Base-by-base conservation (phyloP, 2,797 vertebrate genomes). In the Peromyscus aztecus region DNA sequence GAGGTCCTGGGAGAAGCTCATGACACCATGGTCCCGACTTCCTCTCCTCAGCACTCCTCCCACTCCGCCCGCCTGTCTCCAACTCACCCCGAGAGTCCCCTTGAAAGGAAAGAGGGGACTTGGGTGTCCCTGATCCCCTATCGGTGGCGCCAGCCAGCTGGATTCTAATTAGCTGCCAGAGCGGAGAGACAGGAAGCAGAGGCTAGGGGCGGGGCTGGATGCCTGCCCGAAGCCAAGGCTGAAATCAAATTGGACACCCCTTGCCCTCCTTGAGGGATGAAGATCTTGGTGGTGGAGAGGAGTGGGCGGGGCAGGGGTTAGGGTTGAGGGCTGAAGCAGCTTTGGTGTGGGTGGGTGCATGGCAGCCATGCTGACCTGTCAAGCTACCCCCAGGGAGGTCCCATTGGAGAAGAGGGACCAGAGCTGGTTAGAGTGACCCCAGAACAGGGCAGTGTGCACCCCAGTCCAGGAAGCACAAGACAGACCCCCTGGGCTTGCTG, bases 141-240 rank as follows among this genome's bases (percentile, higher is more conserved):
- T 84, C 92, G 31, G 37, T 97, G 97, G 97, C 57, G 73, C 98
- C 98, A 98, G 97, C 90, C 87, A 76, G 96, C 96, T 87, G 81
- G 91, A 86, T 96, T 59, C 95, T 98, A 97, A 97, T 96, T 83
- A 98, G 93, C 91, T 77, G 12, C 82, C 77, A n/a, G 94, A 78
- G 86, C 34, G 0, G 0, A 83, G 94, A 90, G 83, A 40, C 97
- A 84, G 97, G 95, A 96, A 95, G 89, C 78, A 67, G 91, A 89
- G 89, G 29, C 49, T 65, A 34, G 86, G 87, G 94, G 89, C 9
- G 13, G 76, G 63, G 55, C 63, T 90, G 91, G 87, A 17, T 37
- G 46, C 65, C 85, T 86, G 96, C 94, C 86, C 24, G 1, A 14
- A 90, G 24, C 27, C 0, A 0, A 34, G 65, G 77, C 59, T 63